Base-by-base conservation (phyloP, 2,888 invertebrate species). In the Nezara viridula region DNA sequence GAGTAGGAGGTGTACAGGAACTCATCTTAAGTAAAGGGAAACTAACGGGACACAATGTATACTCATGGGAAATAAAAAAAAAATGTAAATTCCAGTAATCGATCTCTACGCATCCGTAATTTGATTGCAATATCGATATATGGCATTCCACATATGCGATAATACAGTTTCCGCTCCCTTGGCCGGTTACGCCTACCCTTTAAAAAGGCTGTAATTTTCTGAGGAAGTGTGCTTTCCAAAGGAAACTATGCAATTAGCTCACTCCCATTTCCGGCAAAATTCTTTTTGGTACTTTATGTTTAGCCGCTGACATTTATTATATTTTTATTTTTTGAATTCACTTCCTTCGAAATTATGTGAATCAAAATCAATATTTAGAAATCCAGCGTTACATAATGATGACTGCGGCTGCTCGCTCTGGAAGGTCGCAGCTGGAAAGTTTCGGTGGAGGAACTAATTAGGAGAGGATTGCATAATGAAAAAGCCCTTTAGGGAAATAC, bases 171-270 rank as follows among this genome's bases (percentile, higher is more conserved):
- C 81, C 44, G 44, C 81, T 81, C 81, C 44, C 81, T 47, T 81
- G 81, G 2, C 24, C 81, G 44, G 44, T 73, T 73, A 32, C 66
- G 66, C 66, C 14, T 40, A n/a, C 81, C 81, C 81, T 81, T 81
- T 44, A 81, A n/a, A n/a, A n/a, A 81, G 12, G 44, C 44, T 44
- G 81, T 81, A 81, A 81, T 81, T 47, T 81, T 40, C 40, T 16
- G n/a, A 81, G 81, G 81, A 77, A 81, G 44, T 44, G 44, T 47
- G 81, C 81, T 81, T 81, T 81, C 81, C 81, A 81, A 81, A 81
- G 24, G 81, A 81, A 81, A 81, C 81, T 81, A 44, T 81, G 10
- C 81, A 81, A 81, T 81, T 81, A 81, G n/a, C 81, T 81, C 44
- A 6, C 44, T 10, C 3, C 24, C 44, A 40, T 81, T 81, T 47